Percentiles rank a stretch among this genome's conserved stretches.
Conservation (phyloP, 2,797 vertebrate species). For the Alectoris magna region DNA sequence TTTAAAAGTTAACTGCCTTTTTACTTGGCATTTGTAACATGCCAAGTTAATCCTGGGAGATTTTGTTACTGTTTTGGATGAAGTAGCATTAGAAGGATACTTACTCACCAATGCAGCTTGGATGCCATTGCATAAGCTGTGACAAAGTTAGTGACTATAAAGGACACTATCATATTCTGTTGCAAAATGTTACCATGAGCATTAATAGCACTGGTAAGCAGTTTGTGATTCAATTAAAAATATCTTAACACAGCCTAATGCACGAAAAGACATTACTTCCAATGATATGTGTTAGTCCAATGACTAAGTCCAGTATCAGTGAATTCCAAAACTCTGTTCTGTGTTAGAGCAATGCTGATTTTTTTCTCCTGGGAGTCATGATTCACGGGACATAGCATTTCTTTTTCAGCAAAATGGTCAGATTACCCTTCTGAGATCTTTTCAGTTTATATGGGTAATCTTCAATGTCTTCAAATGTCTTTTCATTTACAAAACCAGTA, state of each 20-base stretch:
- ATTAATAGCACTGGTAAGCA: not conserved
- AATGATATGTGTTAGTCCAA: not conserved
- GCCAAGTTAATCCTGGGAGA: not conserved
- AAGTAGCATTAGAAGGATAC: not conserved
- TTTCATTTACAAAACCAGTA: slow-evolving; percentile 7
- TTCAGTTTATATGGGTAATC: slow-evolving; percentile 12
- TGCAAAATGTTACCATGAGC: not conserved
- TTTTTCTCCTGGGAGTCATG: not conserved
- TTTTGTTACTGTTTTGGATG: not conserved
- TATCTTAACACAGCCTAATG: not conserved
- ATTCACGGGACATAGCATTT: not conserved
- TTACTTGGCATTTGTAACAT: slow-evolving; percentile 1
- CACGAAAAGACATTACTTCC: not conserved
- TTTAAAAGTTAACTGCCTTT: slow-evolving; percentile 22
- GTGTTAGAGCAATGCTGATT: not conserved
- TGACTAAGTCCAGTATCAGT: not conserved
- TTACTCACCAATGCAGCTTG: not conserved
- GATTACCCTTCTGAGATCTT: not conserved
- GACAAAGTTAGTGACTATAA: not conserved
- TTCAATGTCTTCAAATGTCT: slow-evolving; percentile 34
- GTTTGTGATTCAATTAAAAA: not conserved
- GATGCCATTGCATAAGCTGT: not conserved
- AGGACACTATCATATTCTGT: not conserved
- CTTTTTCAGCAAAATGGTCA: slow-evolving; percentile 4
- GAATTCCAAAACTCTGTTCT: not conserved